These are phyloP conservation scores for Pogonophryne albipinna DNA, from an alignment of 2,797 vertebrate species.

Conservation along the genomic window DNA sequence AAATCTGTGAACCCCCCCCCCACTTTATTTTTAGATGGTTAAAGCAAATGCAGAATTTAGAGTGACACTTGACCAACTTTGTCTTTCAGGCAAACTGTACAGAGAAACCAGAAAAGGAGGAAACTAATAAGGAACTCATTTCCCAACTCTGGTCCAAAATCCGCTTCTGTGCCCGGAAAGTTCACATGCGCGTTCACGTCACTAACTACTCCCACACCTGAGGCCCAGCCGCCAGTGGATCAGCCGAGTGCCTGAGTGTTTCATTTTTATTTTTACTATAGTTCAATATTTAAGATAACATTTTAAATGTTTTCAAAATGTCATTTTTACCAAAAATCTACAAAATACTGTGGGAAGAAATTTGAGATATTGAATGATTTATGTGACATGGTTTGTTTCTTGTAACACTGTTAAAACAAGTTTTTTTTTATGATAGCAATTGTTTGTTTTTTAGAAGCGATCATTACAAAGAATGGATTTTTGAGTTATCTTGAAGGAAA, in stretches of 20 bases:
- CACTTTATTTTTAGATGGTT: background rate
- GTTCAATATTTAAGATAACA: background rate
- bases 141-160: slow-evolving; percentile 25
- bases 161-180: slow-evolving; percentile 29
- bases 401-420: background rate
- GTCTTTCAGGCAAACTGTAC: slow-evolving; percentile 49
- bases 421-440: background rate
- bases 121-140: no score
- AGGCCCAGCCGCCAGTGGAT: background rate
- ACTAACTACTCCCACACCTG: background rate
- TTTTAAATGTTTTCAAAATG: background rate
- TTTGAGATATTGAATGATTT: background rate
- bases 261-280: background rate
- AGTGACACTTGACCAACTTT: background rate
- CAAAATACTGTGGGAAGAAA: background rate
- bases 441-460: background rate
- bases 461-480: background rate
- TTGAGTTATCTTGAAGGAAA: background rate
- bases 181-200: rapidly evolving
- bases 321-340: background rate
- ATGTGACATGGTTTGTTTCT: background rate
- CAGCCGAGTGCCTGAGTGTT: background rate
- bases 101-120: rapidly evolving
- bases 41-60: background rate
- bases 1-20: background rate